Conservation (phyloP, 1,140 invertebrate genomes). For the Papilio polytes region DNA sequence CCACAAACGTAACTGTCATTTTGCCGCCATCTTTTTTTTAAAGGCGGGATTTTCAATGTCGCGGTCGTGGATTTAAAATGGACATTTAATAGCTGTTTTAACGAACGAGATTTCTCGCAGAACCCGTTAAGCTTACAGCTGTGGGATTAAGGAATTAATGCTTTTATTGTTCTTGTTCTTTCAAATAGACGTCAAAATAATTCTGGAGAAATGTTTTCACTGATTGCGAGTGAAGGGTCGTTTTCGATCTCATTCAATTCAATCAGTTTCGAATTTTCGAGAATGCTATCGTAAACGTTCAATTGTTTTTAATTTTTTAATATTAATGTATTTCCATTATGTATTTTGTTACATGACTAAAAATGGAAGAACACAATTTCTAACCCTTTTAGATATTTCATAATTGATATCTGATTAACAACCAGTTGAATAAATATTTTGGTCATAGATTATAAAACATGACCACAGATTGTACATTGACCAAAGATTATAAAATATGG, state of each 20-base stretch:
- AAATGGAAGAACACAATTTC: no score
- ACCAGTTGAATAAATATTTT: no score
- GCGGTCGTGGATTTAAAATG: conserved; percentile 17
- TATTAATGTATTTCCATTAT: no score
- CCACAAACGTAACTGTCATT: conserved; percentile 6
- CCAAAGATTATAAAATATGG: no score
- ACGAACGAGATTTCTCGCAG: conserved; percentile 2
- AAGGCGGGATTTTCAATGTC: conserved; percentile 15
- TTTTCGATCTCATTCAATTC: background rate
- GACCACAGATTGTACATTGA: no score
- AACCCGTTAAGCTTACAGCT: conserved; percentile 10
- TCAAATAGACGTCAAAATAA: background rate
- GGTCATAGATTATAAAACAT: no score
- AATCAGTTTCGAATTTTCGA: background rate
- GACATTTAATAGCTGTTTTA: conserved; percentile 24
- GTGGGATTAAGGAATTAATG: conserved; percentile 14
- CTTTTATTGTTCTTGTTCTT: conserved; percentile 7
- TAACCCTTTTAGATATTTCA: no score
- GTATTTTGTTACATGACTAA: no score
- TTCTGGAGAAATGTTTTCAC: background rate
- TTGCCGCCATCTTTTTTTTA: conserved; percentile 20
- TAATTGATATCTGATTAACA: background rate
- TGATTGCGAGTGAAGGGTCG: background rate
- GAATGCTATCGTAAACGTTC: no score
- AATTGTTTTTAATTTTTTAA: background rate